Evolutionary conservation across 2,113 vertebrate species (phyloP).

Genomic region (Macrotus californicus): DNA sequence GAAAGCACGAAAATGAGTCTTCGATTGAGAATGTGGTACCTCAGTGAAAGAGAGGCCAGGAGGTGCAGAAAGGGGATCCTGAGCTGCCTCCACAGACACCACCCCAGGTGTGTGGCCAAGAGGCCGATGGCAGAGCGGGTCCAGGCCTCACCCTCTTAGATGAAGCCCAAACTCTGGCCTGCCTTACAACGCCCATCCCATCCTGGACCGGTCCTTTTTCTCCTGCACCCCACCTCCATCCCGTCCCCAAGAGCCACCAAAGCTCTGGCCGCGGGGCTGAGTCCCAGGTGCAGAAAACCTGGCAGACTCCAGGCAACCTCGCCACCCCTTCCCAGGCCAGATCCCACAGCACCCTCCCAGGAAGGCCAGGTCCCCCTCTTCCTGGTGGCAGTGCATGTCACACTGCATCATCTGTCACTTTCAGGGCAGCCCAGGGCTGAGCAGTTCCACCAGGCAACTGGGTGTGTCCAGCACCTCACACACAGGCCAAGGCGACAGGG

Average conservation of each 20-base stretch:
- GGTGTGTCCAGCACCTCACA: background rate
- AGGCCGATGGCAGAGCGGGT: background rate
- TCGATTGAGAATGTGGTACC: rapidly evolving
- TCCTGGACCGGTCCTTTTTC: background rate
- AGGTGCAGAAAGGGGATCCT: rapidly evolving
- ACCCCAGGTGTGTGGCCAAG: background rate
- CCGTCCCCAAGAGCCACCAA: background rate
- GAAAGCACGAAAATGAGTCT: rapidly evolving
- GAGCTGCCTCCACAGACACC: rapidly evolving
- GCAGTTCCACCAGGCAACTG: background rate
- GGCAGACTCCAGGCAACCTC: rapidly evolving
- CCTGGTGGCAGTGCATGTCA: rapidly evolving
- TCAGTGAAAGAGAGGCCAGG: background rate
- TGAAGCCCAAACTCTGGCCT: background rate
- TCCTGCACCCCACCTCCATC: background rate
- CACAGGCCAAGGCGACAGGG: background rate
- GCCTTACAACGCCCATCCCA: rapidly evolving
- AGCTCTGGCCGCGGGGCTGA: background rate
- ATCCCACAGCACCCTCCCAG: background rate
- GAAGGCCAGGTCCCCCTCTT: background rate
- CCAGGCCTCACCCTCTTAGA: rapidly evolving
- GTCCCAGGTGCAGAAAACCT: background rate
- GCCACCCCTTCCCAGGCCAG: background rate
- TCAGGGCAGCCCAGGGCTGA: too few species aligned
- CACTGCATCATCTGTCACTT: rapidly evolving